Evolutionary conservation across 2,113 vertebrate species (phyloP).

Genomic region (Mastomys natalensis): DNA sequence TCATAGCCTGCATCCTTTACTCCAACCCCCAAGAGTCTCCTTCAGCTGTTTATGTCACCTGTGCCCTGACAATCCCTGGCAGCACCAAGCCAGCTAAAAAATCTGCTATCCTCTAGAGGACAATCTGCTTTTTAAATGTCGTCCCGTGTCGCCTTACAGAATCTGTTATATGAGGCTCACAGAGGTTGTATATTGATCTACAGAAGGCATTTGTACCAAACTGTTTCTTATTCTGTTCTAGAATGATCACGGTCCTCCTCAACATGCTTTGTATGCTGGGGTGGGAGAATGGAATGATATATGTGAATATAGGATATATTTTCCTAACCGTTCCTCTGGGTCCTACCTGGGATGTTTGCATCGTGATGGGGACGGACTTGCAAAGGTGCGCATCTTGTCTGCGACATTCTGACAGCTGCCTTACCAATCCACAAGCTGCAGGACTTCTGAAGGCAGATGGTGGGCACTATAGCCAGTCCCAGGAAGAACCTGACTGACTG

Average conservation of each 20-base stretch:
- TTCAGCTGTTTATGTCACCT: background rate
- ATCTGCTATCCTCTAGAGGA: background rate
- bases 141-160: slow-evolving; percentile 50
- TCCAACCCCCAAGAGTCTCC: background rate
- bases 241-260: background rate
- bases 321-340: slow-evolving; percentile 22
- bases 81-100: rapidly evolving
- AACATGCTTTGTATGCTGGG: background rate
- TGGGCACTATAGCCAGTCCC: background rate
- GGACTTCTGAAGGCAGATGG: background rate
- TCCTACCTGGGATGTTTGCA: background rate
- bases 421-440: background rate
- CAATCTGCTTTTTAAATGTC: background rate
- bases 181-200: background rate
- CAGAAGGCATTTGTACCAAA: background rate
- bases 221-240: slow-evolving; percentile 24
- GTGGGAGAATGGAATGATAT: background rate
- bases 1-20: background rate
- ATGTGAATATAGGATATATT: background rate
- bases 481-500: rapidly evolving
- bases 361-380: background rate
- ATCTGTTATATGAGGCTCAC: background rate
- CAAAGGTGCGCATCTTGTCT: background rate
- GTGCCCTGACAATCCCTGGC: background rate
- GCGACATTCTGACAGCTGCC: background rate